Evolutionary conservation across 2,888 invertebrate genomes (phyloP).

Genomic region (Eurytoma californica): DNA sequence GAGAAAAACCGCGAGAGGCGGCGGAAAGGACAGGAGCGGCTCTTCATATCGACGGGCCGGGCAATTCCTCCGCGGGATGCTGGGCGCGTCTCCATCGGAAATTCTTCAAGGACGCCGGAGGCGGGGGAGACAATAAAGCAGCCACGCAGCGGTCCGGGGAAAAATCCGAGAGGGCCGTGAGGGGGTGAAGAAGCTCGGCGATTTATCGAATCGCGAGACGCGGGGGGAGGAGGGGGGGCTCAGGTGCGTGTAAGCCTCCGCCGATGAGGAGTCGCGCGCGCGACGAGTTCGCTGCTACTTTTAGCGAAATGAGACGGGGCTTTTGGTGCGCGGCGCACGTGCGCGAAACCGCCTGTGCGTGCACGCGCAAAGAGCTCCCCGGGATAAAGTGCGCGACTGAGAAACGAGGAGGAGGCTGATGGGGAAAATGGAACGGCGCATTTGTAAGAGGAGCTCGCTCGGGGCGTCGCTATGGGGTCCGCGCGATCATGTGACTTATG

Average conservation of each 20-base stretch:
- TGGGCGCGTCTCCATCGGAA: constrained; percentile 47
- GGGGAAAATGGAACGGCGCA: constrained; percentile 1
- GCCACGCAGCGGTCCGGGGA: constrained; percentile 17
- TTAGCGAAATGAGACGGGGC: constrained; percentile 54
- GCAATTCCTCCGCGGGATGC: constrained; percentile 54
- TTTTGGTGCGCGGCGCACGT: constrained; percentile 11
- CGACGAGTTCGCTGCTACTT: constrained; percentile 39
- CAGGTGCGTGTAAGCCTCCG: constrained; percentile 18
- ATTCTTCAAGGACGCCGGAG: constrained; percentile 42
- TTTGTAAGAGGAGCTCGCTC: constrained; percentile 11
- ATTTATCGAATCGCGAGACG: constrained; percentile 51
- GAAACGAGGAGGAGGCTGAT: constrained; percentile 36
- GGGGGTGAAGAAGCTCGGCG: constrained; percentile 40
- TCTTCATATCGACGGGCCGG: constrained; percentile 49
- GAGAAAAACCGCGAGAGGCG: constrained; percentile 36
- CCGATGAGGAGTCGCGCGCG: constrained; percentile 8
- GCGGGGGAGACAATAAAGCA: constrained; percentile 52
- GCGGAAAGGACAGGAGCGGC: constrained; percentile 40
- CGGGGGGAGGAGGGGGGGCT: not conserved
- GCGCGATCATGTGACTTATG: too few species aligned
- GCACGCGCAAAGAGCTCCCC: constrained; percentile 35
- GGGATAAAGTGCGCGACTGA: constrained; percentile 48
- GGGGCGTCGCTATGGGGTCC: too few species aligned
- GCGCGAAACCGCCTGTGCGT: not conserved
- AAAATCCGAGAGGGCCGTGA: constrained; percentile 20